Evolutionary conservation across 2,797 vertebrate species (phyloP), one percentile per base, ranked within the genome.

Genomic region (Hypotaenidia philippensis): DNA sequence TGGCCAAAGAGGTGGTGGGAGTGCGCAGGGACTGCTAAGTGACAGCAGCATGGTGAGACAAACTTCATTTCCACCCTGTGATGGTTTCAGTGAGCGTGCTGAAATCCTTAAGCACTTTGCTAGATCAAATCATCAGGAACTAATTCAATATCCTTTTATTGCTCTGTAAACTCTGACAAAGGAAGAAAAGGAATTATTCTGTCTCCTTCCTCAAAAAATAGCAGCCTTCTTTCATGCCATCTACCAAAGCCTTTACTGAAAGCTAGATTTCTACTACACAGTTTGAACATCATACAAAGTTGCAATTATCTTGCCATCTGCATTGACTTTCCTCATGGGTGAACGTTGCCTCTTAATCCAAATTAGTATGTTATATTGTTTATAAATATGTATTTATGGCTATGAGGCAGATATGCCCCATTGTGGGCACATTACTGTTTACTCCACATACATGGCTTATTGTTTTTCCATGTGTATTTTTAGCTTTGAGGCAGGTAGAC

Each of bases 281-380:
- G 60, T 80, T 95, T 87, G 90, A 95, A n/a, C 60, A 52, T 72
- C 50, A 20, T 10, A 14, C 34, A 63, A 86, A 83, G 79, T 41
- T 81, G 68, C 83, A 95, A 94, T 96, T 95, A 96, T 71, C 56
- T 15, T 87, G 74, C 93, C 92, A 97, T 93, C 83, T 93, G 87
- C 52, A 69, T 36, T 92, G 74, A 45, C 74, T 93, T 74, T 81
- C 81, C 53, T 65, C 72, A n/a, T 11, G 49, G 53, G 81, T 76
- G 78, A 60, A 74, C 13, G 40, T 12, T 38, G 32, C 68, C 75
- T 94, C 96, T 85, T 84, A 92, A 96, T 76, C 88, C 82, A 77
- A 95, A 70, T 88, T 66, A 88, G 65, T 95, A 64, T 63, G 83
- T 90, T 91, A 32, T 47, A 81, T 38, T 86, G 77, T 61, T 92